A percentile compares a stretch with the other conserved stretches of the same genome.
Conservation (phyloP, 2,888 invertebrate species). For the Drepanosiphum platanoidis region DNA sequence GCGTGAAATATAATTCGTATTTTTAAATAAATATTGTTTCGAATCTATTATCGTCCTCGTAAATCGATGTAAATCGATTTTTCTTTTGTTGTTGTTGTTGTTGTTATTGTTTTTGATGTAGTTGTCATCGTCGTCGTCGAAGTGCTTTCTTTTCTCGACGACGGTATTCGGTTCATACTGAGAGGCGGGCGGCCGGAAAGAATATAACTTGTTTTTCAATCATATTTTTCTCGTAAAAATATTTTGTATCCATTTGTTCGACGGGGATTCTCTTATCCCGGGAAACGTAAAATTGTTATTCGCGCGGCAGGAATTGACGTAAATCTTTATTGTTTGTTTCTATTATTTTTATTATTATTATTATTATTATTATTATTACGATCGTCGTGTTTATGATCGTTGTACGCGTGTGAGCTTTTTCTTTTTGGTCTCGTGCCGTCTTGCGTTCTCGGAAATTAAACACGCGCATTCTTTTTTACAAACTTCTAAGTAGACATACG, state of each 20-base stretch:
- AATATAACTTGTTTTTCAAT: conserved; percentile 25
- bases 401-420: not conserved
- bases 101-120: no score
- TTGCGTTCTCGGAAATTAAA: not conserved
- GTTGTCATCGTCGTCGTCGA: no score
- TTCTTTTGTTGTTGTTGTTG: no score
- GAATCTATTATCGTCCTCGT: not conserved
- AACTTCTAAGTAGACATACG: not conserved
- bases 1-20: not conserved
- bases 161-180: not conserved
- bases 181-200: no score
- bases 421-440: not conserved
- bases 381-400: not conserved
- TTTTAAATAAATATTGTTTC: not conserved
- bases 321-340: conserved; percentile 26
- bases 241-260: conserved; percentile 6
- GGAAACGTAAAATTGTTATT: conserved; percentile 23
- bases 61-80: conserved; percentile 3
- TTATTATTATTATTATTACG: no score
- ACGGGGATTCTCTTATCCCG: not conserved
- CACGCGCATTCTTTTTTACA: not conserved
- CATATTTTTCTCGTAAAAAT: conserved; percentile 33
- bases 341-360: not conserved
- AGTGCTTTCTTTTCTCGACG: not conserved
- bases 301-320: not conserved